Evolutionary conservation across 2,113 vertebrate genomes (phyloP).

Genomic region (Oryzias curvinotus): DNA sequence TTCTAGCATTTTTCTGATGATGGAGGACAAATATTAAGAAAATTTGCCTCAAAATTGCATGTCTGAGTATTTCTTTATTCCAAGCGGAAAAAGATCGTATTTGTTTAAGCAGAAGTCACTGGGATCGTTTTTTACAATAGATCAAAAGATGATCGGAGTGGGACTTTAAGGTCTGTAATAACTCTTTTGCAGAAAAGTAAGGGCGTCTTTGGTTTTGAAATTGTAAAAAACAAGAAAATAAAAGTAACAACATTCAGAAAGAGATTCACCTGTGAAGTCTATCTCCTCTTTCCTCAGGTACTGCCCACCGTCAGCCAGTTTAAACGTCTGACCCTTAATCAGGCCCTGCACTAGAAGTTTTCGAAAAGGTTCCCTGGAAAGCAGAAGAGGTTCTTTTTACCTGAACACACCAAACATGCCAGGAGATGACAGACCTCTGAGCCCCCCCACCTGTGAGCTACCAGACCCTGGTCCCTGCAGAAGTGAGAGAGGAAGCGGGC

Average conservation of each 20-base stretch:
- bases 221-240: conserved; percentile 12
- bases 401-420: neutral
- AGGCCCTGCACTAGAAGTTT: conserved; percentile 95
- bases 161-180: too few relatives aligned
- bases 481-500: conserved; percentile 94
- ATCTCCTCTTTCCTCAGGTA: conserved; percentile 87
- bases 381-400: conserved; percentile 1
- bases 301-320: conserved; percentile 80
- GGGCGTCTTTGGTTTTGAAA: too few relatives aligned
- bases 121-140: too few relatives aligned
- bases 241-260: neutral
- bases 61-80: too few relatives aligned
- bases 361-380: conserved; percentile 88
- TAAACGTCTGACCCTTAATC: conserved; percentile 94
- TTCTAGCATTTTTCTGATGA: too few relatives aligned
- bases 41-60: too few relatives aligned
- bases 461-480: conserved; percentile 86
- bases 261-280: conserved; percentile 85
- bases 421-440: neutral
- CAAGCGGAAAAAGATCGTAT: too few relatives aligned
- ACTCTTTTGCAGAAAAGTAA: too few relatives aligned
- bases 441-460: conserved; percentile 82
- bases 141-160: too few relatives aligned
- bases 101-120: too few relatives aligned
- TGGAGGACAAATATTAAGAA: too few relatives aligned